phyloP scores from a whole-genome alignment of 1,140 invertebrate genomes.

The Diabrotica undecimpunctata region DNA sequence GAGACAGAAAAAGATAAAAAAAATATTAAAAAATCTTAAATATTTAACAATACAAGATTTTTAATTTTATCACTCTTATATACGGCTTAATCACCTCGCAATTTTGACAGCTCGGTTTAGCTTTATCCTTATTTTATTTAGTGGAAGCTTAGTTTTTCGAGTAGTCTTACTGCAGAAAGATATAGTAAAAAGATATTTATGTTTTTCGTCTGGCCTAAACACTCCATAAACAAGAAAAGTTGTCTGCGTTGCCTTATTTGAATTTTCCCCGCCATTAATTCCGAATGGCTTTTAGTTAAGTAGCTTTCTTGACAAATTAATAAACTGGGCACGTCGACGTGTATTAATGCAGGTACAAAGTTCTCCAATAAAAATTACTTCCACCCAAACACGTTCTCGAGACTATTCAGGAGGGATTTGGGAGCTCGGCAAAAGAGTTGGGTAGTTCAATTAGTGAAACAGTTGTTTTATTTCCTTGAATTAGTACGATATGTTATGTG shows the following conservation, averaged over 20 bases:
- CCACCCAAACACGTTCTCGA: constrained; percentile 1
- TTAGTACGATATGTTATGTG: not conserved
- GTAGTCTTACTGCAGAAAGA: too few relatives aligned
- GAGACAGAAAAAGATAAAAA: too few relatives aligned
- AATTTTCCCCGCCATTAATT: not conserved
- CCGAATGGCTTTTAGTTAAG: not conserved
- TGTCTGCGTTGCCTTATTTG: not conserved
- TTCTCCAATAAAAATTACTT: constrained; percentile 3
- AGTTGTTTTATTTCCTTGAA: not conserved
- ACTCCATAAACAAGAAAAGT: too few relatives aligned
- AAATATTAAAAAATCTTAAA: too few relatives aligned
- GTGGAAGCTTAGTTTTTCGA: too few relatives aligned
- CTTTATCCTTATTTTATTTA: too few relatives aligned
- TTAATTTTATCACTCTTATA: too few relatives aligned
- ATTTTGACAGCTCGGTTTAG: too few relatives aligned
- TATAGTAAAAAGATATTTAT: too few relatives aligned
- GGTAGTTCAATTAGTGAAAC: not conserved
- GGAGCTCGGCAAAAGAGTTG: not conserved
- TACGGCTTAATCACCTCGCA: too few relatives aligned
- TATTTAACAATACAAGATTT: too few relatives aligned
- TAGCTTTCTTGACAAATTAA: constrained; percentile 1
- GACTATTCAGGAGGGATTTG: not conserved
- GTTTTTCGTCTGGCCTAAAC: too few relatives aligned
- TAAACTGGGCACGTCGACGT: not conserved
- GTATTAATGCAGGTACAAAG: constrained; percentile 1